Evolutionary conservation across 2,888 invertebrate genomes (phyloP).

Genomic region (Neria commutata): DNA sequence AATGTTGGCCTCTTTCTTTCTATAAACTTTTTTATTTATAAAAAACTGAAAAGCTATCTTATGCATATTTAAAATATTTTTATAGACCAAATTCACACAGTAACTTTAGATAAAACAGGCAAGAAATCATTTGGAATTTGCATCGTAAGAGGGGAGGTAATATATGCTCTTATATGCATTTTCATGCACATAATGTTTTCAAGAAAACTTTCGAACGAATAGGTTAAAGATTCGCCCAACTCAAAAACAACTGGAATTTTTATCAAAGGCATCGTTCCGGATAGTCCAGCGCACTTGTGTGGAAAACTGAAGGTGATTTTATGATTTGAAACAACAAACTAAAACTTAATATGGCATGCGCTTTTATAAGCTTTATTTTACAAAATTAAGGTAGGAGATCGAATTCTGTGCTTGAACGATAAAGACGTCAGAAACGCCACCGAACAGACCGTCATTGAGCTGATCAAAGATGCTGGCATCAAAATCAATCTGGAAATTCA

Average conservation of each 20-base stretch:
- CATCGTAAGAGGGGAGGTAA: conserved; percentile 94
- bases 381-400: conserved; percentile 54
- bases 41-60: too few species aligned
- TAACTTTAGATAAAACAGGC: conserved; percentile 56
- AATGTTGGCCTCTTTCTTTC: background rate
- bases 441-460: conserved; percentile 92
- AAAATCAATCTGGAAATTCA: conserved; percentile 91
- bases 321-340: background rate
- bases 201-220: background rate
- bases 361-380: background rate
- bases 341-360: too few species aligned
- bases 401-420: conserved; percentile 80
- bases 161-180: background rate
- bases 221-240: conserved; percentile 67
- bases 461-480: conserved; percentile 88
- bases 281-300: conserved; percentile 90
- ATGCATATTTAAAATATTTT: too few species aligned
- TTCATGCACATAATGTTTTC: background rate
- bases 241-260: conserved; percentile 89
- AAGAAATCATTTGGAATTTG: conserved; percentile 86
- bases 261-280: conserved; percentile 93
- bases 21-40: background rate
- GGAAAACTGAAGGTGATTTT: conserved; percentile 80
- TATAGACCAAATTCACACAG: conserved; percentile 50
- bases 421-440: conserved; percentile 87